Evolutionary conservation across 30 jellyfish, hydroid and myxozoan species (phyloP), one percentile per base, ranked within the genome.

Genomic region (Aurelia aurita complex sp. Pacific): DNA sequence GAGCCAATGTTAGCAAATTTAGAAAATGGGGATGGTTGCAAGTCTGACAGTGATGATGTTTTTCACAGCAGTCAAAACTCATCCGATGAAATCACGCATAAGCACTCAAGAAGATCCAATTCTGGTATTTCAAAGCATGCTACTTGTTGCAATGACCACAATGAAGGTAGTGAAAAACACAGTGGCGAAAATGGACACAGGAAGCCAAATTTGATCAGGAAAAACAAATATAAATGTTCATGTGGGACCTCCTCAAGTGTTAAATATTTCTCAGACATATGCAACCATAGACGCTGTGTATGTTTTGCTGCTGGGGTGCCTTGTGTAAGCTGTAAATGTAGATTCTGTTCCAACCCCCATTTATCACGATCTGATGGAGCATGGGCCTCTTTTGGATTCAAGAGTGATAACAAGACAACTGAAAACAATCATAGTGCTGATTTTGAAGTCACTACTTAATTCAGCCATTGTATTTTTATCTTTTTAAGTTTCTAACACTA

Each of bases 231-330:
- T 54, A 79, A 76, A 40, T 90, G 97, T 68, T 65, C 89, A 7
- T 90, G 97, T 83, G 95, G 97, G 6, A 90, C 75, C 53, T 76
- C 89, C 9, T 40, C 92, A 38, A 77, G 86, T 52, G 69, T 76
- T 16, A 83, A 85, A 77, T 86, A 76, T 68, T 79, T 82, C 67
- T 64, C 94, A 12, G 97, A 90, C 69, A 83, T 90, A 11, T 90
- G 97, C 68, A 90, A 77, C 52, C 87, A 90, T 65, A 66, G 79
- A 38, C 95, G 97, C 15, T 90, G 97, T 71, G 95, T 91, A 8
- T 90, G 97, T 57, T 90, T 19, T 69, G 83, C 95, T 42, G 95
- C 90, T 35, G 95, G 93, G n/a, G 90, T 91, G n/a, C 88, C 97
- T 2, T 90, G 97, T 69, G 83, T 85, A 9, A 77, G 83, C 75